A percentile compares a stretch with the other conserved stretches of the same genome.
Conservation (phyloP, 2,888 invertebrate genomes). For the Acronicta psi region DNA sequence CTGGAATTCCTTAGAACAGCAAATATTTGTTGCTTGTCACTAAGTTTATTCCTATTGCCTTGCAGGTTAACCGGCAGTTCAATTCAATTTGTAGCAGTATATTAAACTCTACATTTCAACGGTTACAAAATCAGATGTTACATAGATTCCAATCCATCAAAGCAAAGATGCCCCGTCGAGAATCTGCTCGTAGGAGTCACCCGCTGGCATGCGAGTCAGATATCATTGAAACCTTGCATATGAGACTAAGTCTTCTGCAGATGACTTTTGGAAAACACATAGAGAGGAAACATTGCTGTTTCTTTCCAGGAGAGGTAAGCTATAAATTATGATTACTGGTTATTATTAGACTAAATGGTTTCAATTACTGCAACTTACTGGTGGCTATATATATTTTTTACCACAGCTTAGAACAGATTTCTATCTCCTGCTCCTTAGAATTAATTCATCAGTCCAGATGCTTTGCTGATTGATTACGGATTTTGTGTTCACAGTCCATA, state of each 20-base stretch:
- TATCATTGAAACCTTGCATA: constrained; percentile 97
- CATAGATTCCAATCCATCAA: constrained; percentile 96
- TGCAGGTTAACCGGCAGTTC: constrained; percentile 94
- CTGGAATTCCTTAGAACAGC: too few species aligned
- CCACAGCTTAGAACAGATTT: too few species aligned
- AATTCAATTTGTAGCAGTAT: constrained; percentile 94
- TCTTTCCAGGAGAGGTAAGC: constrained; percentile 97
- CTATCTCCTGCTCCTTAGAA: too few species aligned
- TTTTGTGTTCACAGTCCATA: too few species aligned
- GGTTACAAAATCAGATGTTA: constrained; percentile 95
- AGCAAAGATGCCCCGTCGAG: constrained; percentile 96
- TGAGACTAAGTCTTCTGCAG: constrained; percentile 96
- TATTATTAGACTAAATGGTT: too few species aligned
- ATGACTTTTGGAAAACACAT: constrained; percentile 99
- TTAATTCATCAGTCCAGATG: too few species aligned
- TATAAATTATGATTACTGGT: neutral
- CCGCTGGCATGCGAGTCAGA: constrained; percentile 97
- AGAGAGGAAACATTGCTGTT: constrained; percentile 97
- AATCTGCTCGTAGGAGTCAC: constrained; percentile 97
- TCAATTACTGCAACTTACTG: too few species aligned
- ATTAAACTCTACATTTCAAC: constrained; percentile 95
- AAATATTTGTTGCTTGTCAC: neutral
- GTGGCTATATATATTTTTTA: too few species aligned
- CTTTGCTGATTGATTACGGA: too few species aligned
- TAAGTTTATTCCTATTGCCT: too few species aligned